Base-by-base conservation (phyloP, 2,888 invertebrate genomes). In the Halocaridina rubra region DNA sequence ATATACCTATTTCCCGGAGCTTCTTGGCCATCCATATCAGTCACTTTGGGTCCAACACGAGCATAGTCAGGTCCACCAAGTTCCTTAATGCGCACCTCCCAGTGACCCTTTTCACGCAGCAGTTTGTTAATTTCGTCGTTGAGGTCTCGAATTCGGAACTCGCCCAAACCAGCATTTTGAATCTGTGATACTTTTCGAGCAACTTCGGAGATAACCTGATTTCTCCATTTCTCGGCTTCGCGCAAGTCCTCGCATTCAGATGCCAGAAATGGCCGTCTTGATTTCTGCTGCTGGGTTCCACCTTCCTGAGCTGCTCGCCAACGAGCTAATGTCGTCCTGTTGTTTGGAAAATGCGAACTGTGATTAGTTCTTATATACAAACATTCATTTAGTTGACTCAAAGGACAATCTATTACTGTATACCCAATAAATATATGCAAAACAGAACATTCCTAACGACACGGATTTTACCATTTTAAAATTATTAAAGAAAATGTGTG, bases 111-210 rank as follows among this genome's bases (percentile, higher is more conserved):
- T 72, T 88, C 88, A 32, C 98, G 93, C 85, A 99, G 93, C 88
- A 99, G 91, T 91, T 99, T 99, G 91, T 99, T 99, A 89, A 99
- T 99, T 91, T 99, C 99, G 92, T 99, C 99, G 91, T 99, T 99
- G 27, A 99, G 92, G 91, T 99, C 99, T 19, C 99, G 93, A 88
- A 99, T 96, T 29, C 98, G 94, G 91, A 98, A 99, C 92, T 99
- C 99, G 2, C 99, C 99, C n/a, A 99, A 93, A 84, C 99, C 99
- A 88, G 99, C 87, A 92, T 99, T 99, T 91, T 99, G 99, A 90
- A 99, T 99, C 91, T 98, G 98, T 0, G 99, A 96, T 0, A 99
- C 99, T 93, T 99, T 99, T 90, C 98, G 96, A 0, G 99, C 97
- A 61, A 99, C 96, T 92, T 99, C 99, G 81, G 98, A 93, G 81